A percentile compares a stretch with the other conserved stretches of the same genome.
Evolutionary conservation across 2,113 vertebrate species (phyloP).

Genomic region (Holacanthus passer): DNA sequence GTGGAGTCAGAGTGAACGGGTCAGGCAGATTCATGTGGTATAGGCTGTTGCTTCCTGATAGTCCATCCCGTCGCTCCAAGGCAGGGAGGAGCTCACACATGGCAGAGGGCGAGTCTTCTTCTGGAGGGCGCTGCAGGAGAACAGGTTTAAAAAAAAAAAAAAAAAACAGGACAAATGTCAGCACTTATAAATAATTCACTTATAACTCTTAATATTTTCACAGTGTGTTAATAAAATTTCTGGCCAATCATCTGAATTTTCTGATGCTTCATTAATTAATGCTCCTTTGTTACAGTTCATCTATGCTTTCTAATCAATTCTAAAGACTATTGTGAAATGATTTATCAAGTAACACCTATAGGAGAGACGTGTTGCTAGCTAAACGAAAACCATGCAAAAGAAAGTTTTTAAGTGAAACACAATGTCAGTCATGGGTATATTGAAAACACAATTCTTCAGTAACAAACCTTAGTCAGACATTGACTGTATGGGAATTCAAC

Average conservation of each 20-base stretch:
- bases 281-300: background rate
- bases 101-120: constrained; percentile 64
- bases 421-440: background rate
- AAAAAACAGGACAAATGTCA: background rate
- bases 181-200: background rate
- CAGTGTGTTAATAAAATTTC: background rate
- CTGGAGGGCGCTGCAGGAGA: constrained; percentile 41
- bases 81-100: constrained; percentile 72
- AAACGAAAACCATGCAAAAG: background rate
- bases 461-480: background rate
- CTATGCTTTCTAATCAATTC: too few species aligned
- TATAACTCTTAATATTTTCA: background rate
- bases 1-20: constrained; percentile 51
- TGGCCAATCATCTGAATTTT: background rate
- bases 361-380: background rate
- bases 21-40: constrained; percentile 52
- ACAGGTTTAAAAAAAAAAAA: background rate
- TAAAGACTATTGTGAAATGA: background rate
- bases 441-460: background rate
- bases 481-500: background rate
- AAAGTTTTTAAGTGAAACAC: background rate
- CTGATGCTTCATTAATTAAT: background rate
- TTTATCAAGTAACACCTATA: background rate
- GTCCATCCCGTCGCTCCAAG: constrained; percentile 67
- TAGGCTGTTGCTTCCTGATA: constrained; percentile 69